These are phyloP conservation scores for Ormia ochracea DNA, from an alignment of 2,888 invertebrate genomes.

Conservation along the genomic window DNA sequence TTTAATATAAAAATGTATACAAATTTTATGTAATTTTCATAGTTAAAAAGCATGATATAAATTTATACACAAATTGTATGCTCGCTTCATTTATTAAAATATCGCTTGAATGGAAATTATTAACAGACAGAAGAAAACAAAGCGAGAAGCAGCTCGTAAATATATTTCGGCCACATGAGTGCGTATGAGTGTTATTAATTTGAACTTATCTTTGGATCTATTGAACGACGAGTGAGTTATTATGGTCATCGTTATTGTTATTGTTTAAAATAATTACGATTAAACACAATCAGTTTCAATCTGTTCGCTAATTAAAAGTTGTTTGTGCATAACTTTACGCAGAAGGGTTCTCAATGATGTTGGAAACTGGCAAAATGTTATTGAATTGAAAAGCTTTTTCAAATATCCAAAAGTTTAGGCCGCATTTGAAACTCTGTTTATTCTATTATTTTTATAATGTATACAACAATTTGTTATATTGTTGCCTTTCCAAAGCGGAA, in stretches of 20 bases:
- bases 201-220: conserved; percentile 54
- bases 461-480: too few species aligned
- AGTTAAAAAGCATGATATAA: not conserved
- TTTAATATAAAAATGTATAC: conserved; percentile 18
- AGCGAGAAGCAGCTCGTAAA: not conserved
- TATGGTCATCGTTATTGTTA: conserved; percentile 26
- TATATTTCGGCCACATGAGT: not conserved
- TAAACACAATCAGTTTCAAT: conserved; percentile 14
- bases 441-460: too few species aligned
- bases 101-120: conserved; percentile 38
- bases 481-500: too few species aligned
- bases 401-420: too few species aligned
- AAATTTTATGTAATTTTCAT: conserved; percentile 9
- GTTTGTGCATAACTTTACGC: not conserved
- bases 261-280: conserved; percentile 50
- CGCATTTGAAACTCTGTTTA: too few species aligned
- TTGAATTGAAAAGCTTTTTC: not conserved
- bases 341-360: not conserved
- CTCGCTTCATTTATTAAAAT: conserved; percentile 5
- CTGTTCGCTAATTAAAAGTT: conserved; percentile 18
- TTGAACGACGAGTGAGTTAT: conserved; percentile 20
- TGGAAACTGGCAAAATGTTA: not conserved
- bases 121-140: conserved; percentile 24
- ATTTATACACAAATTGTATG: not conserved
- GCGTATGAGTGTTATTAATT: conserved; percentile 55